Conservation (phyloP, 2,888 invertebrate species). For the Drosophila buzzatii region DNA sequence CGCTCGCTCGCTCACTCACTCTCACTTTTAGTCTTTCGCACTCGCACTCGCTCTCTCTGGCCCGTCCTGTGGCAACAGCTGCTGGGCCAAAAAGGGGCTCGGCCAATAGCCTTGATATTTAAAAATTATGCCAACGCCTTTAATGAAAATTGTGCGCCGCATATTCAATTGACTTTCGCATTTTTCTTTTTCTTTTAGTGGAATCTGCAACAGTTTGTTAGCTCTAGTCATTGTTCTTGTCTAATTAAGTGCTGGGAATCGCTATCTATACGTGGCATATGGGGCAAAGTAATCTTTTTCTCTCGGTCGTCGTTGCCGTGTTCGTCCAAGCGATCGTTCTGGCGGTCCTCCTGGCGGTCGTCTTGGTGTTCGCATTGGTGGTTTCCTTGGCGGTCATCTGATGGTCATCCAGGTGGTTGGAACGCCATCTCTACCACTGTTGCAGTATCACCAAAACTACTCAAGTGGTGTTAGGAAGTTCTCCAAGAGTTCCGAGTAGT, state of each 20-base stretch:
- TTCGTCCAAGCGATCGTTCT: background rate
- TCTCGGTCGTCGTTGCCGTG: background rate
- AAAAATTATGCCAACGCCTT: slow-evolving; percentile 72
- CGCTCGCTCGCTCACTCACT: background rate
- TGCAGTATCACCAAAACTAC: background rate
- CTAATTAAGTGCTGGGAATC: too few relatives aligned
- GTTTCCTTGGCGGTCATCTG: background rate
- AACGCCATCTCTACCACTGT: background rate
- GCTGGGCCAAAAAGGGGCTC: slow-evolving; percentile 22
- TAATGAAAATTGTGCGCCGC: slow-evolving; percentile 71
- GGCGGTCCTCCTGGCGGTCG: background rate
- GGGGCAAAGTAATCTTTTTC: too few relatives aligned
- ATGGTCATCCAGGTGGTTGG: background rate
- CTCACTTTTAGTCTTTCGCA: background rate
- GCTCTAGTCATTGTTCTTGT: too few relatives aligned
- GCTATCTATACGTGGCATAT: too few relatives aligned
- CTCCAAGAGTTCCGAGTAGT: background rate
- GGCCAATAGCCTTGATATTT: slow-evolving; percentile 51
- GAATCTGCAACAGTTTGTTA: too few relatives aligned
- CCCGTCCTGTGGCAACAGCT: slow-evolving; percentile 2
- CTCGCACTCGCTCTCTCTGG: background rate
- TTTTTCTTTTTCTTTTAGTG: background rate
- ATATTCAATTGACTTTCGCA: slow-evolving; percentile 52
- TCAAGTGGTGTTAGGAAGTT: background rate
- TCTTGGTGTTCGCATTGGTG: background rate